A percentile compares a stretch with the other conserved stretches of the same genome.
These are phyloP conservation scores for Choristoneura rosaceana DNA, from an alignment of 2,888 invertebrate genomes.

Conservation along the genomic window DNA sequence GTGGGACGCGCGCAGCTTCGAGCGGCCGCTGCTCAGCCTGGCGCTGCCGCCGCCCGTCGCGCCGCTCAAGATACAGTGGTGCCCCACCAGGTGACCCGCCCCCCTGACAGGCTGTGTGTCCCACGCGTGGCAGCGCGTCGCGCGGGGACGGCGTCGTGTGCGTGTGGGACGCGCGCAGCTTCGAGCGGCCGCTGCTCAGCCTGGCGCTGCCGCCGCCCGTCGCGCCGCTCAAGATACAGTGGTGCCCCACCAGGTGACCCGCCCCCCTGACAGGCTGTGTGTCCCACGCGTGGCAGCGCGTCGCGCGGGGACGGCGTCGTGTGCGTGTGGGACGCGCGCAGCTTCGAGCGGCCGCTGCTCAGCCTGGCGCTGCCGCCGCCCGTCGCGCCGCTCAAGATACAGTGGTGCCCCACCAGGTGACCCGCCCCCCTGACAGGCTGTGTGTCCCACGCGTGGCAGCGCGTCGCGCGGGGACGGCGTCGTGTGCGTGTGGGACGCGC, in stretches of 20 bases:
- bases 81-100: slow-evolving; percentile 90
- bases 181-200: slow-evolving; percentile 93
- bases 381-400: slow-evolving; percentile 90
- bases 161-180: slow-evolving; percentile 95
- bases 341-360: slow-evolving; percentile 93
- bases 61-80: slow-evolving; percentile 93
- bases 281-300: slow-evolving; percentile 91
- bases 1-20: slow-evolving; percentile 95
- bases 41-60: slow-evolving; percentile 88
- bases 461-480: slow-evolving; percentile 94
- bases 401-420: slow-evolving; percentile 95
- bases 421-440: slow-evolving; percentile 79
- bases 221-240: slow-evolving; percentile 91
- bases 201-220: slow-evolving; percentile 88
- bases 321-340: slow-evolving; percentile 95
- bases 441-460: slow-evolving; percentile 90
- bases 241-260: slow-evolving; percentile 93
- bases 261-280: too few relatives aligned
- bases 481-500: slow-evolving; percentile 94
- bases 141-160: slow-evolving; percentile 92
- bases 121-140: slow-evolving; percentile 92
- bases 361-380: slow-evolving; percentile 88
- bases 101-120: too few relatives aligned
- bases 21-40: slow-evolving; percentile 92
- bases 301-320: slow-evolving; percentile 93